Evolutionary conservation across 2,888 invertebrate species (phyloP).

Genomic region (Serrognathus titanus): DNA sequence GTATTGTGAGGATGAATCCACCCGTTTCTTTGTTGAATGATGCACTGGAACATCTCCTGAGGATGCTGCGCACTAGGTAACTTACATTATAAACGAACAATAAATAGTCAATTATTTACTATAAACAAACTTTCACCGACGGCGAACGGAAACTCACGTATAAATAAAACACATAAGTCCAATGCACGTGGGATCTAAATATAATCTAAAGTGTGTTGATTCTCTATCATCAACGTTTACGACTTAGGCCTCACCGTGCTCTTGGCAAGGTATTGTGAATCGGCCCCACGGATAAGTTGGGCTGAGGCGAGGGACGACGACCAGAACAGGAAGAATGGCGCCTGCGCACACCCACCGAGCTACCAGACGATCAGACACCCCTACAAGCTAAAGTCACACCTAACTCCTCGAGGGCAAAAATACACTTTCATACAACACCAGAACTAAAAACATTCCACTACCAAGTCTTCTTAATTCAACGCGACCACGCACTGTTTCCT

Average conservation of each 20-base stretch:
- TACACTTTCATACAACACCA: neutral
- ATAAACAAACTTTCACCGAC: conserved; percentile 14
- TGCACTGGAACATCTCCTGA: conserved; percentile 72
- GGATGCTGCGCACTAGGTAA: conserved; percentile 27
- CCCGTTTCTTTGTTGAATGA: conserved; percentile 74
- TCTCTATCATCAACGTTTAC: conserved; percentile 5
- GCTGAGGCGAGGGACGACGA: conserved; percentile 19
- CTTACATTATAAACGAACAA: conserved; percentile 16
- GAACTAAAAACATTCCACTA: conserved; percentile 1
- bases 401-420: conserved; percentile 16
- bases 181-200: conserved; percentile 29
- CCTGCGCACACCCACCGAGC: conserved; percentile 20
- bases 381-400: conserved; percentile 24
- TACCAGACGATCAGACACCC: conserved; percentile 24
- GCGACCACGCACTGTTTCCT: too few species aligned
- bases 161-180: conserved; percentile 23
- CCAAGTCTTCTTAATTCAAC: neutral
- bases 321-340: conserved; percentile 13
- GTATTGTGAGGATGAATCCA: conserved; percentile 70
- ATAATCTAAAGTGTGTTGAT: conserved; percentile 19
- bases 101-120: conserved; percentile 12
- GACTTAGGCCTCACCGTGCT: conserved; percentile 1
- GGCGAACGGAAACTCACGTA: conserved; percentile 21
- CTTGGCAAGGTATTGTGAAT: conserved; percentile 11
- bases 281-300: conserved; percentile 10